Evolutionary conservation across 2,113 vertebrate species (phyloP).

Genomic region (Halichoeres trimaculatus): DNA sequence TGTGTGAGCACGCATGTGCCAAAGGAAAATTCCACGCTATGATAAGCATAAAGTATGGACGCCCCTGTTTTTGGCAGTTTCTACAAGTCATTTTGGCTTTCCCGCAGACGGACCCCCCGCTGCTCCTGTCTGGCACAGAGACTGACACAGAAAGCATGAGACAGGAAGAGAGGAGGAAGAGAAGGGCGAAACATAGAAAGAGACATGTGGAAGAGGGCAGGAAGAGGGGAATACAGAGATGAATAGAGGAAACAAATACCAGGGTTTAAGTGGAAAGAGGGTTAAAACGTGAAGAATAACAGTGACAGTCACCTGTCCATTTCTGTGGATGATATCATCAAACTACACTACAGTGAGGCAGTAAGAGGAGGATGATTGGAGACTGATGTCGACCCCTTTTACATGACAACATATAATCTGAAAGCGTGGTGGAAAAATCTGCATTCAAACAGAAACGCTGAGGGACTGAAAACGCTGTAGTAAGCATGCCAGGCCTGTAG

Average conservation of each 20-base stretch:
- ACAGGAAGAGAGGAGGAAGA: constrained; percentile 1
- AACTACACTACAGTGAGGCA: background rate
- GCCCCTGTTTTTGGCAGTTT: constrained; percentile 60
- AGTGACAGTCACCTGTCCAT: background rate
- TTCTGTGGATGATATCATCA: background rate
- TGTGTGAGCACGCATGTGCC: background rate
- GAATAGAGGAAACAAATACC: background rate
- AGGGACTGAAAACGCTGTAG: too few species aligned
- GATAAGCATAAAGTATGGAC: constrained; percentile 60
- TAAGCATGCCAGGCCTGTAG: too few species aligned
- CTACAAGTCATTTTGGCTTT: constrained; percentile 55
- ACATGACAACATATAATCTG: too few species aligned
- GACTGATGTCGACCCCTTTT: background rate
- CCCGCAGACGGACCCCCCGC: constrained; percentile 64
- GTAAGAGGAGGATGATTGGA: background rate
- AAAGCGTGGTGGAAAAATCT: too few species aligned
- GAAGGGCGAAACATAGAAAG: background rate
- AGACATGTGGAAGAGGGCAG: background rate
- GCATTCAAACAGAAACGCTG: too few species aligned
- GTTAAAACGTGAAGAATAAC: background rate
- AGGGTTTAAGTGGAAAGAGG: background rate
- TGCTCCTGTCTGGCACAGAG: constrained; percentile 57
- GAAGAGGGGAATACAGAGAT: constrained; percentile 6
- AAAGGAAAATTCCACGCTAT: constrained; percentile 28
- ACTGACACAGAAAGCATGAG: constrained; percentile 19